Percentiles rank a stretch among this genome's conserved stretches.
phyloP scores from a whole-genome alignment of 2,797 vertebrate species.

The Argentina silus region DNA sequence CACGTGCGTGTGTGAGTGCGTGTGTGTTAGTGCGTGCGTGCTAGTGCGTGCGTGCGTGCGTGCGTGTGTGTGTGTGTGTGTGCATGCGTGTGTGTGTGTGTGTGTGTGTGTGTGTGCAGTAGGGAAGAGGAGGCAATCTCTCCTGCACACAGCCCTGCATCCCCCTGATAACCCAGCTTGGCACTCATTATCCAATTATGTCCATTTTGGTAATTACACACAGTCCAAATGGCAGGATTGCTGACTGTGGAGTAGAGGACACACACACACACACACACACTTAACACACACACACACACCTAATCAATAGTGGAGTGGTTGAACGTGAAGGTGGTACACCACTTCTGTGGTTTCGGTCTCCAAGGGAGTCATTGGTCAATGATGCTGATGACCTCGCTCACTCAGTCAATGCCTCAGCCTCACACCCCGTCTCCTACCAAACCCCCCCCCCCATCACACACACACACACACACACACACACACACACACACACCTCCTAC shows the following conservation, averaged over 20 bases:
- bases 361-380: no score
- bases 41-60: background rate
- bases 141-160: background rate
- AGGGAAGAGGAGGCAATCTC: background rate
- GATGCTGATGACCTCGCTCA: no score
- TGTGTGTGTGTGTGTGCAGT: background rate
- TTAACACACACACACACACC: no score
- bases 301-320: no score
- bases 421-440: no score
- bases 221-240: no score
- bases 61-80: conserved; percentile 1
- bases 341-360: no score
- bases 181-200: conserved; percentile 37
- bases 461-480: no score
- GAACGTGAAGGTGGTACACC: no score
- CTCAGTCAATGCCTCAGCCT: no score
- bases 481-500: no score
- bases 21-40: background rate
- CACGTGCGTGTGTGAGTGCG: conserved; percentile 6
- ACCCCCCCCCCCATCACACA: no score
- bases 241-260: background rate
- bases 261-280: conserved; percentile 10
- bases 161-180: conserved; percentile 19
- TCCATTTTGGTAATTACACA: conserved; percentile 51
- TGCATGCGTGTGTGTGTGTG: conserved; percentile 12